Evolutionary conservation across 2,113 vertebrate species (phyloP).

Genomic region (Acinonyx jubatus): DNA sequence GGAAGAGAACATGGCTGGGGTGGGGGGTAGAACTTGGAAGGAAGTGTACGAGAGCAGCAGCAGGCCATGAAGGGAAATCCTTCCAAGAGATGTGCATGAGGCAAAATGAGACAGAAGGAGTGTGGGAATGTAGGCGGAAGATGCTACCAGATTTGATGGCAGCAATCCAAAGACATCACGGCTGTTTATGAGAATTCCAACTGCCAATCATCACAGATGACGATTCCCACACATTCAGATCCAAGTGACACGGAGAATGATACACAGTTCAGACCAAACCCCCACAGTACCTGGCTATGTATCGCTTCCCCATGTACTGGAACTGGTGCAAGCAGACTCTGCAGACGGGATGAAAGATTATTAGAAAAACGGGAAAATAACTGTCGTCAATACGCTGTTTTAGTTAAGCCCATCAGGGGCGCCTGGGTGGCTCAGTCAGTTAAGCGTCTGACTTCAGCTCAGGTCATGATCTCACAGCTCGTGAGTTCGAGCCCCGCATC

Average conservation of each 20-base stretch:
- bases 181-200: background rate
- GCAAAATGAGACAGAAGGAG: background rate
- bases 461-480: no score
- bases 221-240: background rate
- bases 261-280: background rate
- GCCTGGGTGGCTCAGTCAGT: no score
- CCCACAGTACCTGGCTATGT: constrained; percentile 97
- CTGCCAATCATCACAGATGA: background rate
- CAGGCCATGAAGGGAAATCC: background rate
- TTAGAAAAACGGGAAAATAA: constrained; percentile 28
- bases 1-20: background rate
- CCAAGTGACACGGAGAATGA: background rate
- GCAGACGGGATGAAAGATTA: constrained; percentile 69
- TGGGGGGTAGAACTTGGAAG: background rate
- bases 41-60: background rate
- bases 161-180: background rate
- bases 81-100: background rate
- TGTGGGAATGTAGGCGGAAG: fast-evolving
- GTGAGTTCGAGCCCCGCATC: no score
- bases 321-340: constrained; percentile 99
- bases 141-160: background rate
- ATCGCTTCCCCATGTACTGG: constrained; percentile 98
- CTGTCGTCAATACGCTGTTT: background rate
- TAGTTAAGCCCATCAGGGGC: background rate
- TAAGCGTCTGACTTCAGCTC: no score